Conservation (phyloP, 1,140 invertebrate species). For the Varroa destructor region DNA sequence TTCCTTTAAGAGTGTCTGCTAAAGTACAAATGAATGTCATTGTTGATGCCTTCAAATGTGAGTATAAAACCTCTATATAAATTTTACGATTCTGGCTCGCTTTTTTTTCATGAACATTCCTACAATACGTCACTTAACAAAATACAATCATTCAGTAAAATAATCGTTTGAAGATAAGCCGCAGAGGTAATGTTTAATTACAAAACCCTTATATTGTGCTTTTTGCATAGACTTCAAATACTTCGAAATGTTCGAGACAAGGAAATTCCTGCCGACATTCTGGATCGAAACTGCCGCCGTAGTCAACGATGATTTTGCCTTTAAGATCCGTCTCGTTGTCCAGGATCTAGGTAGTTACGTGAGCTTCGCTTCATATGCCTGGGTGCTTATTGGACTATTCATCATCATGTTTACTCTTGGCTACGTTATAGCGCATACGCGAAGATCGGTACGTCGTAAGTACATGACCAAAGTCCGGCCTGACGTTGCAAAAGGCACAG, state of each 20-base stretch:
- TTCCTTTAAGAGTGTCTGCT: slow-evolving; percentile 1
- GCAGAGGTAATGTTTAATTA: no score
- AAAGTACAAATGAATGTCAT: slow-evolving; percentile 21
- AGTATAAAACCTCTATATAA: not conserved
- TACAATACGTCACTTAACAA: no score
- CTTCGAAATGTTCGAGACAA: slow-evolving; percentile 13
- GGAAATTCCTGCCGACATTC: slow-evolving; percentile 18
- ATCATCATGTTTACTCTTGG: slow-evolving; percentile 8
- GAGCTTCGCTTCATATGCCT: not conserved
- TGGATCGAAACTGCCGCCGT: slow-evolving; percentile 7
- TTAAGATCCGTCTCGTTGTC: slow-evolving; percentile 14
- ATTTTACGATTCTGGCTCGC: no score
- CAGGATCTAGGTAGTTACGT: slow-evolving; percentile 18
- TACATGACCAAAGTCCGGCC: no score
- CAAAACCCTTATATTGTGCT: no score
- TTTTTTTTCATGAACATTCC: no score
- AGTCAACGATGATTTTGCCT: slow-evolving; percentile 16
- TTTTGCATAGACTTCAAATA: not conserved
- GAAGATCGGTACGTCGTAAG: not conserved
- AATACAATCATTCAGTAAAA: no score
- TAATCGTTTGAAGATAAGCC: no score
- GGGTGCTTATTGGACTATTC: slow-evolving; percentile 1
- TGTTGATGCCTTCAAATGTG: not conserved
- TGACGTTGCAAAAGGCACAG: no score
- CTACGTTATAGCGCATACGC: not conserved